phyloP scores from a whole-genome alignment of 2,888 invertebrate species.

The Ischnus inquisitorius region DNA sequence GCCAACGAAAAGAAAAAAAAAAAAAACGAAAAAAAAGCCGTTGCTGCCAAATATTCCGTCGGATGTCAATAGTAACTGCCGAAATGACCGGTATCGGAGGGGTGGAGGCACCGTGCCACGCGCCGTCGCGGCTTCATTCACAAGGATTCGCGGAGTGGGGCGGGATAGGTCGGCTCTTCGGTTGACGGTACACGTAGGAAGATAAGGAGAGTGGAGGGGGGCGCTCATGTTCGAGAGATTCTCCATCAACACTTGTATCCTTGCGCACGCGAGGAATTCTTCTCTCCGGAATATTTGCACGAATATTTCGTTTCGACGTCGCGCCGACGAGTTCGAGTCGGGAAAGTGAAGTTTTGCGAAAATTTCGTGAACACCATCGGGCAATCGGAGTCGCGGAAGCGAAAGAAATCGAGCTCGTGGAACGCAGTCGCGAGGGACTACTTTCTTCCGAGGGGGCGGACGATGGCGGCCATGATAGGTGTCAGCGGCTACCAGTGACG shows the following conservation, averaged over 20 bases:
- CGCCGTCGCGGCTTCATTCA: constrained; percentile 79
- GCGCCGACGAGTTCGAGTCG: constrained; percentile 5
- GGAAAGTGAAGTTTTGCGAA: neutral
- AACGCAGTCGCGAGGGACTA: constrained; percentile 67
- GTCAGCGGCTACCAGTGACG: constrained; percentile 84
- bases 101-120: constrained; percentile 61
- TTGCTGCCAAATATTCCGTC: constrained; percentile 61
- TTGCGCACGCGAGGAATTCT: constrained; percentile 70
- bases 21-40: constrained; percentile 6
- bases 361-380: neutral
- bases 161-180: constrained; percentile 48
- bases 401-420: neutral
- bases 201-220: neutral
- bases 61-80: constrained; percentile 57
- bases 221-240: constrained; percentile 37
- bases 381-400: neutral
- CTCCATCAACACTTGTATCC: constrained; percentile 73
- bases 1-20: neutral
- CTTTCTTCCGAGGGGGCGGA: constrained; percentile 74
- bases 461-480: constrained; percentile 84
- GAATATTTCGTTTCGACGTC: neutral
- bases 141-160: constrained; percentile 59
- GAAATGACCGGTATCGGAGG: constrained; percentile 63
- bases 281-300: constrained; percentile 2
- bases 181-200: constrained; percentile 48